Percentiles rank a stretch among this genome's conserved stretches.
phyloP scores from a whole-genome alignment of 2,113 vertebrate genomes.

The Piprites chloris region DNA sequence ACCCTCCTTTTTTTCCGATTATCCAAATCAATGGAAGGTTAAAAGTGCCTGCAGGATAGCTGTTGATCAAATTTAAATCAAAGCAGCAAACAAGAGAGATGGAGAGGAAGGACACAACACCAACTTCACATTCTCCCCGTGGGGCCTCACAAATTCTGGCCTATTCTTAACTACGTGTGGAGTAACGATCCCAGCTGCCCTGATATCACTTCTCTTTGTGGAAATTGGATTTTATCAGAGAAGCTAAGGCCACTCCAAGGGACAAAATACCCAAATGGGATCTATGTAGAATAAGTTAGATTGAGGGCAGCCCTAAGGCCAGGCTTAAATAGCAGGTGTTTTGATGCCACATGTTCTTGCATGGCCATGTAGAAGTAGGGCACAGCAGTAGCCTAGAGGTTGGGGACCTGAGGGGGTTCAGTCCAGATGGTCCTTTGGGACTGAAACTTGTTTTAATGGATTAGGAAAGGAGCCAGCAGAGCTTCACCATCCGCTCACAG shows the following conservation, averaged over 20 bases:
- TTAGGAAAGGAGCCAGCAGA: neutral
- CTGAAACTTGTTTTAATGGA: neutral
- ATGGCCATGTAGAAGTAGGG: neutral
- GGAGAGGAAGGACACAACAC: neutral
- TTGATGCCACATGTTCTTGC: neutral
- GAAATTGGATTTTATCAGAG: neutral
- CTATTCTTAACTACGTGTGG: neutral
- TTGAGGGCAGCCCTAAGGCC: neutral
- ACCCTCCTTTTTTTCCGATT: neutral
- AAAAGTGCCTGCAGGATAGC: neutral
- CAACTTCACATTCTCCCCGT: neutral
- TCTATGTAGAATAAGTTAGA: neutral
- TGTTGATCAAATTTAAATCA: slow-evolving; percentile 40
- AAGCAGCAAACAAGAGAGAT: neutral
- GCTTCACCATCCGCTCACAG: neutral
- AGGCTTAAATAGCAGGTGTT: neutral
- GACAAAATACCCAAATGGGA: neutral
- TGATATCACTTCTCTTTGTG: neutral
- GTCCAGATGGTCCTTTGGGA: neutral
- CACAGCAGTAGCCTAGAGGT: neutral
- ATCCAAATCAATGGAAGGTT: slow-evolving; percentile 2
- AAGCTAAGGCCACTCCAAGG: neutral
- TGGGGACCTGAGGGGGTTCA: neutral
- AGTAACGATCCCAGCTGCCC: neutral
- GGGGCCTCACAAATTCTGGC: slow-evolving; percentile 1